These are phyloP conservation scores for Microcebus ravelobensis DNA, from an alignment of 2,113 vertebrate genomes.

Conservation along the genomic window DNA sequence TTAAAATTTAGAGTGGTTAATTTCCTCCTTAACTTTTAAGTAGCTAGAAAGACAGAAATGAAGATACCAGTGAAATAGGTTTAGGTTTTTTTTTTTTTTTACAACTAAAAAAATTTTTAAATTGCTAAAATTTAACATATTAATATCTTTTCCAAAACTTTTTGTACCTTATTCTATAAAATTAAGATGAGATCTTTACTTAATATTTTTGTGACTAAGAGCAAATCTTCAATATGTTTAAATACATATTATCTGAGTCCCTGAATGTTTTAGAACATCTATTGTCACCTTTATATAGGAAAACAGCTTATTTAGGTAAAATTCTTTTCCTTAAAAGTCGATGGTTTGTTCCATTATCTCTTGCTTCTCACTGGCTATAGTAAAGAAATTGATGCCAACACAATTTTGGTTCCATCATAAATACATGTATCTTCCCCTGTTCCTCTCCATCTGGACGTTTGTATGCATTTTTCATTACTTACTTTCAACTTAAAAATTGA, in stretches of 20 bases:
- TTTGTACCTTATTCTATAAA: not conserved
- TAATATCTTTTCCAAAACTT: not conserved
- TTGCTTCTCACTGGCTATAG: not conserved
- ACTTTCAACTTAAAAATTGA: not conserved
- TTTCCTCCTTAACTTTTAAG: slow-evolving; percentile 1
- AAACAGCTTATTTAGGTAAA: not conserved
- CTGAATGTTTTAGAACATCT: not conserved
- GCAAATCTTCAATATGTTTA: not conserved
- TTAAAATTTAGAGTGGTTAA: slow-evolving; percentile 56
- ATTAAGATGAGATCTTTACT: not conserved
- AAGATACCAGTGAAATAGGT: not conserved
- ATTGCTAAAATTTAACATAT: slow-evolving; percentile 14
- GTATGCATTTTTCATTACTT: not conserved
- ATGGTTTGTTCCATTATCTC: not conserved
- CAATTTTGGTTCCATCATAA: not conserved
- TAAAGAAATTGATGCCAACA: not conserved
- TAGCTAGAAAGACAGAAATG: slow-evolving; percentile 19
- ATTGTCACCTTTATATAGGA: not conserved
- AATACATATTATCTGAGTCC: not conserved
- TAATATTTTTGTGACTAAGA: not conserved
- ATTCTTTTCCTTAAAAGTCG: not conserved
- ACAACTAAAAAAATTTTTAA: not conserved
- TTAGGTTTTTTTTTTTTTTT: not conserved
- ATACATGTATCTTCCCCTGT: not conserved
- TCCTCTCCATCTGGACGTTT: not conserved